A percentile compares a stretch with the other conserved stretches of the same genome.
Conservation (phyloP, 2,888 invertebrate species). For the Cryptocephalus moraei region DNA sequence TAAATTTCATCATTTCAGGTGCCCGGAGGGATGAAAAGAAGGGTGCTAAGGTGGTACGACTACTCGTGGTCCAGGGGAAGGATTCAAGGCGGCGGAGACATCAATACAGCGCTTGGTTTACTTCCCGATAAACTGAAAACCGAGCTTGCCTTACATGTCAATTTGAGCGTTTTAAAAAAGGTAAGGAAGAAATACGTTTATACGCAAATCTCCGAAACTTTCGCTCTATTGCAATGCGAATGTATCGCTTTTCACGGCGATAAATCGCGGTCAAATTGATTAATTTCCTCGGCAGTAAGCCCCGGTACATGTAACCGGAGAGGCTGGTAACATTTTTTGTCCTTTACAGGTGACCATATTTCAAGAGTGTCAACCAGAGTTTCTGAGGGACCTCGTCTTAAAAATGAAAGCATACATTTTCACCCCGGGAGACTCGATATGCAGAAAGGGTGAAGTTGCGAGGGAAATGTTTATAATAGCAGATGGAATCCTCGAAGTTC, state of each 20-base stretch:
- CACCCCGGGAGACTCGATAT: conserved; percentile 94
- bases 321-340: too few species aligned
- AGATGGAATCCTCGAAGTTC: conserved; percentile 90
- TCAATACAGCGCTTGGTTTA: conserved; percentile 86
- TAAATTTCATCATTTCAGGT: conserved; percentile 41
- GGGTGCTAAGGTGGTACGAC: conserved; percentile 94
- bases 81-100: conserved; percentile 92
- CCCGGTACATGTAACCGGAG: conserved; percentile 6
- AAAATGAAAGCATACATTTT: conserved; percentile 99
- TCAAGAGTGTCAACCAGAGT: conserved; percentile 96
- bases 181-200: conserved; percentile 36
- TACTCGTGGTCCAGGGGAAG: conserved; percentile 96
- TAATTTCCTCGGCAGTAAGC: too few species aligned
- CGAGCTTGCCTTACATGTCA: conserved; percentile 90
- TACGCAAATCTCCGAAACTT: too few species aligned
- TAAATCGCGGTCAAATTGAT: too few species aligned
- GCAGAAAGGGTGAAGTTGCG: conserved; percentile 81
- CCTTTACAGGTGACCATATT: conserved; percentile 77
- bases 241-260: too few species aligned
- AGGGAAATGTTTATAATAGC: conserved; percentile 98
- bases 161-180: conserved; percentile 89
- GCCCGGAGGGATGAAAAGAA: conserved; percentile 90
- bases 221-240: too few species aligned
- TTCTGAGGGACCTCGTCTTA: conserved; percentile 89
- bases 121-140: conserved; percentile 95